Base-by-base conservation (phyloP, 2,888 invertebrate genomes). In the Podotricha telesiphe region DNA sequence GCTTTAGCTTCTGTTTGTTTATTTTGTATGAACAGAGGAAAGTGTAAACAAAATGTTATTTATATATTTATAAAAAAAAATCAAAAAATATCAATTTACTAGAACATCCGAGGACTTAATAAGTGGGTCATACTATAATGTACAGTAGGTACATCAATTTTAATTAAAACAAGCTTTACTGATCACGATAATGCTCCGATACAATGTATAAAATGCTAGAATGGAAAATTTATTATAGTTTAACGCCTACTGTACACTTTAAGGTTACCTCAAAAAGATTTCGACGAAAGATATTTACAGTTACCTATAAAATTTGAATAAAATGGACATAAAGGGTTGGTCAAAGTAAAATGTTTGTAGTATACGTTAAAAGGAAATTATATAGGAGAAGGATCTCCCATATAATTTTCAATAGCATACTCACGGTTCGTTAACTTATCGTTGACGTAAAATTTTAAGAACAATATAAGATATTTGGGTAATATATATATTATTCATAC, bases 81-180 rank as follows among this genome's bases (percentile, higher is more conserved):
- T 28, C n/a, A n/a, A 1, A 1, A 34, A 17, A 55, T 17, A 28
- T 0, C 10, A 55, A 55, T 55, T 34, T 55, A 34, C 17, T 11
- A 34, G n/a, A n/a, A 10, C 34, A 53, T 34, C 28, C n/a, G 7
- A 51, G n/a, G 2, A 34, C 34, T 34, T 34, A 5, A 34, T 4
- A 55, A 34, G n/a, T 55, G 0, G 53, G 53, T 34, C 17, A 55
- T 34, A 17, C 53, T 34, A 34, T 55, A 5, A 34, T 22, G 51
- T 51, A 51, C 13, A 17, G 17, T n/a, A n/a, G n/a, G n/a, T 55
- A 20, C 20, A 40, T 28, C 42, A 28, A 42, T 65, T 64, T 64
- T 63, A 63, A 68, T 68, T 68, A 63, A 63, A 68, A 55, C 64
- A 45, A 5, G 48, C 34, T 19, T 48, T 20, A 15, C 37, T 4